phyloP scores from a whole-genome alignment of 2,888 invertebrate genomes.

The Heliconius erato region DNA sequence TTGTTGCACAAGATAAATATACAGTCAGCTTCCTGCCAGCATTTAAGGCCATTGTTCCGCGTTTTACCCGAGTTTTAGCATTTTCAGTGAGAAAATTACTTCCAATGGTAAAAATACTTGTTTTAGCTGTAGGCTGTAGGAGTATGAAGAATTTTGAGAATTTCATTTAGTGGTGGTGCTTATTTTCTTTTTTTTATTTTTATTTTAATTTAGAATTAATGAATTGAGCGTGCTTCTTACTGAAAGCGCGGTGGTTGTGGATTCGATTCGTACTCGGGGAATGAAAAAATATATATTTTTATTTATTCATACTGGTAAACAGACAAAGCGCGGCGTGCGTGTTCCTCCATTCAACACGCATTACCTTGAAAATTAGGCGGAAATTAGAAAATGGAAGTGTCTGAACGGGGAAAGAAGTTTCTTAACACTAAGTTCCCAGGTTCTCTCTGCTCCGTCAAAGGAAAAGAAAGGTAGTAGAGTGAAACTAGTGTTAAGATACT shows the following conservation, averaged over 20 bases:
- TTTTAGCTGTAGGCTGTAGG: background rate
- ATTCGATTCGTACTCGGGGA: background rate
- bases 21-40: conserved; percentile 45
- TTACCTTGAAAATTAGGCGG: too few species aligned
- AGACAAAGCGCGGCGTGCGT: background rate
- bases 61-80: conserved; percentile 56
- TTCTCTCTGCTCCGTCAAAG: background rate
- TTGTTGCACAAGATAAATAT: conserved; percentile 52
- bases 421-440: background rate
- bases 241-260: background rate
- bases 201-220: background rate
- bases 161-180: background rate
- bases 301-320: too few species aligned
- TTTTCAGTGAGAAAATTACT: conserved; percentile 52
- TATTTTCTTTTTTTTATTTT: background rate
- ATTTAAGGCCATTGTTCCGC: conserved; percentile 58
- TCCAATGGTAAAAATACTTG: conserved; percentile 38
- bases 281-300: too few species aligned
- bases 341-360: too few species aligned
- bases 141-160: background rate
- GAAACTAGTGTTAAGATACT: background rate
- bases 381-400: background rate
- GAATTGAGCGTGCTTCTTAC: background rate
- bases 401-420: background rate
- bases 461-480: background rate